Conservation (phyloP, 2,797 vertebrate genomes). For the Pseudomugil gertrudae region DNA sequence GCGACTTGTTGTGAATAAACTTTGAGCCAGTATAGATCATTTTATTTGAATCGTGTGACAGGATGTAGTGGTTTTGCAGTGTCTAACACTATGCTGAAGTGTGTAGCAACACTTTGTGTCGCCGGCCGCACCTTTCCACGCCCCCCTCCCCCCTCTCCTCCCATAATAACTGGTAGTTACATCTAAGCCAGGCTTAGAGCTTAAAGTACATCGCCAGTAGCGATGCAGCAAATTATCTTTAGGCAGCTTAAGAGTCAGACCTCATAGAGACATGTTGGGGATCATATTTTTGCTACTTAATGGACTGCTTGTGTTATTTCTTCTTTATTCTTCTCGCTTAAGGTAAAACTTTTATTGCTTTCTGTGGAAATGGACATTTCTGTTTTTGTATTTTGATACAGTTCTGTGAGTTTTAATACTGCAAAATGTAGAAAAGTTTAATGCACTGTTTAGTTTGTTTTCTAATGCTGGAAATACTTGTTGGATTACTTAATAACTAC, state of each 20-base stretch:
- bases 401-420: background rate
- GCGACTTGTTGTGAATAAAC: background rate
- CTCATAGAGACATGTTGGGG: slow-evolving; percentile 68
- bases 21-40: background rate
- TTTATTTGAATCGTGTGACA: background rate
- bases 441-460: background rate
- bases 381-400: background rate
- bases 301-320: slow-evolving; percentile 57
- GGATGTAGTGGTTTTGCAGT: background rate
- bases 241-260: slow-evolving; percentile 18
- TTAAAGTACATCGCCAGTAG: slow-evolving; percentile 30
- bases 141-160: too few relatives aligned
- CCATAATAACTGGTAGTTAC: slow-evolving; percentile 5
- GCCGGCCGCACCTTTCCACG: slow-evolving; percentile 69
- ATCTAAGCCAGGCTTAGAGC: slow-evolving; percentile 15
- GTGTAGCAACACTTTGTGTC: slow-evolving; percentile 50
- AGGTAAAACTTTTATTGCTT: slow-evolving; percentile 68
- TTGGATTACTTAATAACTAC: background rate
- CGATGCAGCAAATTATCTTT: slow-evolving; percentile 15
- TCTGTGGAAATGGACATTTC: background rate
- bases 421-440: too few relatives aligned
- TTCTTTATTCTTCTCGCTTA: slow-evolving; percentile 59
- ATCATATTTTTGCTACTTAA: slow-evolving; percentile 57
- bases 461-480: background rate
- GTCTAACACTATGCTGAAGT: slow-evolving; percentile 21